Conservation (phyloP, 1,140 invertebrate genomes). For the Pseudomyrmex concolor region DNA sequence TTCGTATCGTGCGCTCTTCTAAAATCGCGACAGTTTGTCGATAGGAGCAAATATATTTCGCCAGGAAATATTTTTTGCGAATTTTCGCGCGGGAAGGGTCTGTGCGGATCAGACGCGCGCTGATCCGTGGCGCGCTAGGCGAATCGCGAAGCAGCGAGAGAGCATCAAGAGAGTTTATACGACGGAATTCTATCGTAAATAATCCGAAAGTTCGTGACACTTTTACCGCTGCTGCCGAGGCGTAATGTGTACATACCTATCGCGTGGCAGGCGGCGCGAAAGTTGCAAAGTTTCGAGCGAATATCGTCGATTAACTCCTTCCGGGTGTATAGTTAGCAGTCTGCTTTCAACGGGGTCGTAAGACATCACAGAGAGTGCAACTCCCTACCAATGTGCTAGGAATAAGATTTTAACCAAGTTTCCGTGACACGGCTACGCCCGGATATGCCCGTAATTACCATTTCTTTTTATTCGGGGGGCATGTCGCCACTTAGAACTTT, state of each 20-base stretch:
- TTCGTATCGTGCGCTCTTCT: background rate
- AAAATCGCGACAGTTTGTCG: conserved; percentile 1
- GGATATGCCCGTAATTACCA: conserved; percentile 57
- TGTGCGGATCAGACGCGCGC: conserved; percentile 6
- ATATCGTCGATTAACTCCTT: conserved; percentile 69
- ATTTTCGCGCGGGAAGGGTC: background rate
- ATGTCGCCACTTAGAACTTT: background rate
- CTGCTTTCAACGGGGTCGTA: conserved; percentile 71
- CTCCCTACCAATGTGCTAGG: conserved; percentile 38
- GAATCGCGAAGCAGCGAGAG: conserved; percentile 25
- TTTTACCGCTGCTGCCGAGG: conserved; percentile 58
- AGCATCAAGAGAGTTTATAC: conserved; percentile 40
- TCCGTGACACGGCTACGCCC: conserved; percentile 48
- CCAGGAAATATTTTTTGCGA: conserved; percentile 9
- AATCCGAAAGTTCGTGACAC: conserved; percentile 64
- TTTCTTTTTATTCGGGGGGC: conserved; percentile 43
- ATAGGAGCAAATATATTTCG: conserved; percentile 5
- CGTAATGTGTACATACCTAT: conserved; percentile 64
- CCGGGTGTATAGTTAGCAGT: conserved; percentile 54
- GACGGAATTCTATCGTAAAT: conserved; percentile 65
- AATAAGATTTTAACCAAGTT: conserved; percentile 52
- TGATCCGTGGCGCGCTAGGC: conserved; percentile 25
- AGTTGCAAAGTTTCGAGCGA: conserved; percentile 73
- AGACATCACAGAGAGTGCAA: conserved; percentile 51
- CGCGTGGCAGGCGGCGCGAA: conserved; percentile 61